Evolutionary conservation across 1,140 invertebrate genomes (phyloP), one percentile per base, ranked within the genome.

Genomic region (Hylaeus anthracinus): DNA sequence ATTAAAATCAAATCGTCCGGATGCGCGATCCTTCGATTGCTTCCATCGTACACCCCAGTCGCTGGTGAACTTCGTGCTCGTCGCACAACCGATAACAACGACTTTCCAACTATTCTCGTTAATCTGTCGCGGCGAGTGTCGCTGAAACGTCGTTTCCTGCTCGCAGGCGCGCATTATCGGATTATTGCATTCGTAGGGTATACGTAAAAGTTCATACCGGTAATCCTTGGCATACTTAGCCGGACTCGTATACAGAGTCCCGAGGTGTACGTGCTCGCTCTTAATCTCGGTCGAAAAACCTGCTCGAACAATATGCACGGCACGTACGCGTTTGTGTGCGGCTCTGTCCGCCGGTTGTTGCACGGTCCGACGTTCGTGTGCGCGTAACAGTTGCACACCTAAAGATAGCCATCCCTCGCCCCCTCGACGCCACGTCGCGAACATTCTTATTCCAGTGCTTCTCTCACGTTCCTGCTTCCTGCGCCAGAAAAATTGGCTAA

Each of bases 261-360:
- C 67, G 45, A 51, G 43, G 70, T 64, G 53, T 79, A 79, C 61
- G 61, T 73, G 77, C 53, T 72, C 61, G 61, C 43, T 73, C 61
- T 79, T 79, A 79, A 79, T 79, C 77, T 79, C 77, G 71, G 77
- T 79, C 77, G 77, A 79, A 79, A 79, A 79, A 79, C 71, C 71
- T 65, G 77, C 61, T 65, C 43, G 67, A 73, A 79, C 77, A 79
- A 79, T 79, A 79, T 78, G 67, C 75, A 15, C 75, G 58, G 37
- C 77, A 73, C 51, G 71, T 73, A 56, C 37, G 63, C 10, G n/a
- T 12, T 12, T 48, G 12, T 55, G 43, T 53, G 51, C n/a, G n/a
- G 12, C 48, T 14, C 43, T 9, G n/a, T 8, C n/a, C 37, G 53
- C 61, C 1, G 43, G 43, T 45, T 5, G 43, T 45, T 45, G 43